A percentile compares a stretch with the other conserved stretches of the same genome.
These are phyloP conservation scores for Eudasyphora cyanicolor DNA, from an alignment of 2,888 invertebrate species.

Conservation along the genomic window DNA sequence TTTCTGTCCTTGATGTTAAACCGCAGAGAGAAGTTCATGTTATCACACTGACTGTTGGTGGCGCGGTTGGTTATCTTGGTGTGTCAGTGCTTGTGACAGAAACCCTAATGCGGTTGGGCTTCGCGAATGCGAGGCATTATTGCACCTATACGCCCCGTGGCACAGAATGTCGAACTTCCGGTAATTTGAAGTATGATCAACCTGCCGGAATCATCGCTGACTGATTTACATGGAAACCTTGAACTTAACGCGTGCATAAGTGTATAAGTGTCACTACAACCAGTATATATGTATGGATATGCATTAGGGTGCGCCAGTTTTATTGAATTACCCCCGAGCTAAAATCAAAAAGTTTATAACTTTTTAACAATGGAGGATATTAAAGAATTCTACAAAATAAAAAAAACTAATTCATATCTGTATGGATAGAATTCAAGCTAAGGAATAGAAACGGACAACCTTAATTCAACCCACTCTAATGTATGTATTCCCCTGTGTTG, in stretches of 20 bases:
- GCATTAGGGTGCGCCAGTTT: not conserved
- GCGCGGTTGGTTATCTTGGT: too few relatives aligned
- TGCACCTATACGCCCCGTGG: not conserved
- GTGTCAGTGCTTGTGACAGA: not conserved
- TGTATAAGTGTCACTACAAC: not conserved
- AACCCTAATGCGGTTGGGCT: not conserved
- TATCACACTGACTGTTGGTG: not conserved
- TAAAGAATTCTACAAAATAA: too few relatives aligned
- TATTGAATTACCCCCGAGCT: too few relatives aligned
- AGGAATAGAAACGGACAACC: too few relatives aligned
- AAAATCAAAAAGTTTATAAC: too few relatives aligned
- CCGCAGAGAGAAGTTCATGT: not conserved
- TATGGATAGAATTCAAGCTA: too few relatives aligned
- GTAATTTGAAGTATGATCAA: not conserved
- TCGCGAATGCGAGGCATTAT: not conserved
- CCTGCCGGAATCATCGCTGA: not conserved
- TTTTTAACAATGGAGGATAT: too few relatives aligned
- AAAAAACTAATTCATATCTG: too few relatives aligned
- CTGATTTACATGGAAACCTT: not conserved
- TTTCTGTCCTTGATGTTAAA: not conserved
- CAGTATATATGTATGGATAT: not conserved
- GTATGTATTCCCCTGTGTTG: too few relatives aligned
- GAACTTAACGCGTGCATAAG: not conserved
- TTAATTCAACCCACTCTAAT: too few relatives aligned
- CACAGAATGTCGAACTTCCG: conserved; percentile 11